Evolutionary conservation across 2,113 vertebrate genomes (phyloP).

Genomic region (Caloenas nicobarica): DNA sequence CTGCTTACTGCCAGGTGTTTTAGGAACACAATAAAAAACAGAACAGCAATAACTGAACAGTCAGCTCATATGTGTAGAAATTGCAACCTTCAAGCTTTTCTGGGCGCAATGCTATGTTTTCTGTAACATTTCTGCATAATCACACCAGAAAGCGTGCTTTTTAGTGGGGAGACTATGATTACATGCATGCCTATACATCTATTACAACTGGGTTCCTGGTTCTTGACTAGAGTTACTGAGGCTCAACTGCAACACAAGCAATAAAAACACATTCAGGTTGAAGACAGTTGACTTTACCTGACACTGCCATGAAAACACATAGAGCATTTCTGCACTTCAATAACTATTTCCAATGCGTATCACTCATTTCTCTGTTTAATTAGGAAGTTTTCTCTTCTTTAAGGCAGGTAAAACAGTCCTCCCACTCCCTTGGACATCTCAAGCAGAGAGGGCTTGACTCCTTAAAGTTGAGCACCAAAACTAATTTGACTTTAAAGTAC

Average conservation of each 20-base stretch:
- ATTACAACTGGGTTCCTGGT: neutral
- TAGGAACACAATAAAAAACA: neutral
- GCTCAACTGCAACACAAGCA: neutral
- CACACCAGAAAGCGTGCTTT: neutral
- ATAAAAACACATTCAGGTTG: accelerated
- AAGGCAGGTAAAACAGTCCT: neutral
- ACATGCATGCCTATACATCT: neutral
- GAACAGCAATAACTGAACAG: neutral
- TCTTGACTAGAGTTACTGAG: neutral
- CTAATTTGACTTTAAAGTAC: neutral
- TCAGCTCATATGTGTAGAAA: neutral
- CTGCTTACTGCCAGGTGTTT: neutral
- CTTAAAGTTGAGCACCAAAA: neutral
- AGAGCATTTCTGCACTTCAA: neutral
- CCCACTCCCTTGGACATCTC: accelerated
- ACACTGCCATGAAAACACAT: neutral
- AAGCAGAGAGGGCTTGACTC: neutral
- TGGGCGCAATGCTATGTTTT: neutral
- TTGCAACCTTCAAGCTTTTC: neutral
- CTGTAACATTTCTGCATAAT: neutral
- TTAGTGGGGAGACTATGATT: neutral
- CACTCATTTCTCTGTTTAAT: neutral
- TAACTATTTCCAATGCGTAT: accelerated
- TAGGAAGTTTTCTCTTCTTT: neutral
- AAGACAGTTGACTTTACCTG: neutral